Evolutionary conservation across 2,888 invertebrate genomes (phyloP), one percentile per base, ranked within the genome.

Genomic region (Ctena decussata): DNA sequence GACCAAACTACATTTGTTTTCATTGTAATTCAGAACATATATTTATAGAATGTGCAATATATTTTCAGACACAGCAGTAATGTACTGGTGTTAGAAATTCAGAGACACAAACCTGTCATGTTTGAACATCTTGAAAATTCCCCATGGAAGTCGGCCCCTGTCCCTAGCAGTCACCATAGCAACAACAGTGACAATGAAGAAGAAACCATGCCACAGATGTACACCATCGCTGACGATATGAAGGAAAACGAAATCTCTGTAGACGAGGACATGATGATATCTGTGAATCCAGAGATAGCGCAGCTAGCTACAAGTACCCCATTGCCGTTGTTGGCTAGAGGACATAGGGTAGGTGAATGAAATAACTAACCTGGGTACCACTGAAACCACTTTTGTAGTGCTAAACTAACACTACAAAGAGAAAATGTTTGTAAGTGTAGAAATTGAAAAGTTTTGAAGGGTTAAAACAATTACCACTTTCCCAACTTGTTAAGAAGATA

Each of bases 301-400:
- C 81, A 75, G 37, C 82, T 91, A 21, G 89, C 92, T 11, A 92
- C 93, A 74, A 93, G 93, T 83, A 93, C 94, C 15, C 94, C 94
- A 15, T 83, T 93, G 24, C 92, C 92, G 11, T 87, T 92, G 44
- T 85, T 92, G 18, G 89, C 89, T 49, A 88, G 91, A 85, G 93
- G 91, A 39, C 91, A 90, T 49, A 90, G 89, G 91, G 93, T 93
- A 88, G 72, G 90, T 81, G 18, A 11, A 49, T 11, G 21, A 49
- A n/a, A n/a, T n/a, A n/a, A n/a, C n/a, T n/a, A n/a, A n/a, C n/a
- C n/a, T n/a, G n/a, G n/a, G n/a, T n/a, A n/a, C n/a, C n/a, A n/a
- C n/a, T n/a, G n/a, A n/a, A n/a, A n/a, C n/a, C n/a, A n/a, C n/a
- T n/a, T n/a, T n/a, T n/a, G n/a, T n/a, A n/a, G n/a, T n/a, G n/a